These are phyloP conservation scores for Eristalis tenax DNA, from an alignment of 2,888 invertebrate genomes.

Conservation along the genomic window DNA sequence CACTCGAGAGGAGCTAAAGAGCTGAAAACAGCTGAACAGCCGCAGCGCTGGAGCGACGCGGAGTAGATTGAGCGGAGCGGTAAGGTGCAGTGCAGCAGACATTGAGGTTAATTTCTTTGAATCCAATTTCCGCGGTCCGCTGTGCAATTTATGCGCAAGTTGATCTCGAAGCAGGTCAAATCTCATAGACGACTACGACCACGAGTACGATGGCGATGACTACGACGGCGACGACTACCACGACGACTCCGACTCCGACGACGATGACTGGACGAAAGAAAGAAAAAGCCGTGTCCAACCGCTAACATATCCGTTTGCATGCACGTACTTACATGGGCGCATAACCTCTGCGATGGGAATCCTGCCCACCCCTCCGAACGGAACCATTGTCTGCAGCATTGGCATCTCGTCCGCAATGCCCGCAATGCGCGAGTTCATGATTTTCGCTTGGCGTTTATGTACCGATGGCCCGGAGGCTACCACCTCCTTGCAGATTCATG, in stretches of 20 bases:
- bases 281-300: constrained; percentile 56
- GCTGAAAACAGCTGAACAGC: background rate
- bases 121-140: constrained; percentile 72
- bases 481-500: constrained; percentile 19
- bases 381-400: constrained; percentile 52
- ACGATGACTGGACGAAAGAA: constrained; percentile 44
- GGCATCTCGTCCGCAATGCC: background rate
- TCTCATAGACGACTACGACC: constrained; percentile 60
- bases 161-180: constrained; percentile 72
- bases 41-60: background rate
- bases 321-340: constrained; percentile 68
- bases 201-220: constrained; percentile 22
- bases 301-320: constrained; percentile 68
- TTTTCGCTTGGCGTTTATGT: constrained; percentile 42
- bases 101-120: constrained; percentile 71
- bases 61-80: constrained; percentile 24
- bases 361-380: constrained; percentile 50
- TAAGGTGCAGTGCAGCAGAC: constrained; percentile 42
- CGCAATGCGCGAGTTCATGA: constrained; percentile 42
- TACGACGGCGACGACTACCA: background rate
- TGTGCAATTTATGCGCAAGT: constrained; percentile 72
- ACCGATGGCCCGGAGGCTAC: constrained; percentile 63
- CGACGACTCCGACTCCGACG: background rate
- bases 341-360: constrained; percentile 62
- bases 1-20: background rate